phyloP scores from a whole-genome alignment of 2,113 vertebrate genomes.

The Neogale vison region DNA sequence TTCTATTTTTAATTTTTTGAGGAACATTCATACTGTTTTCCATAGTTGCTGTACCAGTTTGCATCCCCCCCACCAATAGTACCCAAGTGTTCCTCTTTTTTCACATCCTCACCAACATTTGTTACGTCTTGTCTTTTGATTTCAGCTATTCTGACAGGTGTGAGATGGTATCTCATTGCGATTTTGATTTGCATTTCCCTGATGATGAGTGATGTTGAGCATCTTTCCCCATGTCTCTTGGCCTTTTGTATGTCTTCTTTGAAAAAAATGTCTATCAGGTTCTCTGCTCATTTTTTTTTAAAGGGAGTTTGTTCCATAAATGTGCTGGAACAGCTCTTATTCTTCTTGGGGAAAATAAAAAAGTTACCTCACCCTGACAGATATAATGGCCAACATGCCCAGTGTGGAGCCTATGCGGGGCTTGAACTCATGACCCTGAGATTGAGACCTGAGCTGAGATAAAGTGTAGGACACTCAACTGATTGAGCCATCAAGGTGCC shows the following conservation, averaged over 20 bases:
- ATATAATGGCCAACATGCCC: neutral
- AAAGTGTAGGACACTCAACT: no score
- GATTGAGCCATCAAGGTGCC: no score
- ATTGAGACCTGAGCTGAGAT: no score
- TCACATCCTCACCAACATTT: neutral
- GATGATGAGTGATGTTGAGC: neutral
- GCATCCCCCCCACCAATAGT: neutral
- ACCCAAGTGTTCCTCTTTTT: neutral
- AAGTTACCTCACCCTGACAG: neutral
- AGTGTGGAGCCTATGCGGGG: no score
- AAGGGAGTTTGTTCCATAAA: neutral
- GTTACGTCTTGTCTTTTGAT: neutral
- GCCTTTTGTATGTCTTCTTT: neutral
- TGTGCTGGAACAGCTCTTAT: neutral
- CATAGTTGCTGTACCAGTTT: neutral
- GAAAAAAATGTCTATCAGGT: neutral
- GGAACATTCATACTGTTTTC: neutral
- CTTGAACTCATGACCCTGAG: no score
- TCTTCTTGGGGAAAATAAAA: neutral
- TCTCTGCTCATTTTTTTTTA: neutral
- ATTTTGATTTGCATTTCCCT: neutral
- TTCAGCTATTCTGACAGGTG: neutral
- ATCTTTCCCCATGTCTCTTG: neutral
- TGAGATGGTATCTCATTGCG: neutral
- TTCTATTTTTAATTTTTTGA: neutral